Conservation (phyloP, 2,797 vertebrate genomes). For the Pseudochirops corinnae region DNA sequence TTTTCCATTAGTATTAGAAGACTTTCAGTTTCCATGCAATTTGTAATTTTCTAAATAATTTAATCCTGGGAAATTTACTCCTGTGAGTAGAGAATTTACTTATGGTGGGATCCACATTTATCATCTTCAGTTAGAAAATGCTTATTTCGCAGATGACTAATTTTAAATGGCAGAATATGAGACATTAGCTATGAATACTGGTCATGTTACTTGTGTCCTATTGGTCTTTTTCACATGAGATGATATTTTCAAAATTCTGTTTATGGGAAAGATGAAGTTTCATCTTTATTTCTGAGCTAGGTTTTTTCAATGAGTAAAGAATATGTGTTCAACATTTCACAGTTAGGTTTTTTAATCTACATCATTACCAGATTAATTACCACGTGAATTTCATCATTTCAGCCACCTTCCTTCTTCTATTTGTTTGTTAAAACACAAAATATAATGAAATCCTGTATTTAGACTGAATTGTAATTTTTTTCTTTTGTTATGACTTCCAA, state of each 20-base stretch:
- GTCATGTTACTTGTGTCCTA: not conserved
- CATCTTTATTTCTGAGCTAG: not conserved
- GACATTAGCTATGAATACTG: not conserved
- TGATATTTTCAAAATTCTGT: not conserved
- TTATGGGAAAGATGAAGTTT: not conserved
- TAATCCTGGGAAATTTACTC: not conserved
- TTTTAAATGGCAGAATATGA: not conserved
- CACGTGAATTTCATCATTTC: not conserved
- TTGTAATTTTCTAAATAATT: not conserved
- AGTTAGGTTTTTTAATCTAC: not conserved
- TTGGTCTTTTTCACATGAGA: not conserved
- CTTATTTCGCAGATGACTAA: not conserved
- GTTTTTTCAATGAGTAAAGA: not conserved
- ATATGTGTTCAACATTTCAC: not conserved
- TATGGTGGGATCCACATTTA: not conserved
- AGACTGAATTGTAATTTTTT: not conserved
- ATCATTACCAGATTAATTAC: not conserved
- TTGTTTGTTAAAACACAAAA: not conserved
- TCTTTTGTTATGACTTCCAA: not conserved
- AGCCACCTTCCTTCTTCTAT: not conserved
- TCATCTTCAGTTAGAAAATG: not conserved
- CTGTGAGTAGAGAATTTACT: not conserved
- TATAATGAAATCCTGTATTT: not conserved
- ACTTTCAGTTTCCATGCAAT: not conserved
- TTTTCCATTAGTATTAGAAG: not conserved